These are phyloP conservation scores for Scomberomorus guttatus DNA, from an alignment of 2,797 vertebrate genomes.

Conservation along the genomic window DNA sequence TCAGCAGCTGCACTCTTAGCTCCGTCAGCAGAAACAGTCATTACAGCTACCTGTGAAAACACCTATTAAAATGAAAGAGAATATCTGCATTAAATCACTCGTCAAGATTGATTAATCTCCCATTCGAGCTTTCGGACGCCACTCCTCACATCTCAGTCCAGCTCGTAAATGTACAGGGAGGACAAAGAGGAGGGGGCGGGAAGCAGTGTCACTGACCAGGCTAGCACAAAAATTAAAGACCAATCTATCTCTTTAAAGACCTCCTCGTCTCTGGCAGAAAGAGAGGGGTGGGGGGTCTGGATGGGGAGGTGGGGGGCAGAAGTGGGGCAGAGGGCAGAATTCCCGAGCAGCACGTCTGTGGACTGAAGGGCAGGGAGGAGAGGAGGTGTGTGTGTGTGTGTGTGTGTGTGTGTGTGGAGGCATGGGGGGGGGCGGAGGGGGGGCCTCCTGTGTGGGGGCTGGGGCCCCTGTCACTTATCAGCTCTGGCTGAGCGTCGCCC, in stretches of 20 bases:
- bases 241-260: conserved; percentile 87
- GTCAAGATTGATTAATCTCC: conserved; percentile 58
- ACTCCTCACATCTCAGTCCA: conserved; percentile 60
- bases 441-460: conserved; percentile 71
- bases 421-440: conserved; percentile 19
- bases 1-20: conserved; percentile 60
- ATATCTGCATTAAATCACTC: conserved; percentile 58
- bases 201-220: conserved; percentile 69
- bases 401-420: conserved; percentile 31
- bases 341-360: conserved; percentile 85
- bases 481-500: conserved; percentile 88
- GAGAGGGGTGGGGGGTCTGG: conserved; percentile 9
- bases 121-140: conserved; percentile 41
- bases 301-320: conserved; percentile 56
- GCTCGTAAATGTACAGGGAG: conserved; percentile 62
- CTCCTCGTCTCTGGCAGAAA: conserved; percentile 65
- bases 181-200: conserved; percentile 61
- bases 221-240: conserved; percentile 78
- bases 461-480: conserved; percentile 90
- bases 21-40: conserved; percentile 51
- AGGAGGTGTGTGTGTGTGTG: conserved; percentile 45
- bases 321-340: conserved; percentile 88
- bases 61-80: conserved; percentile 60
- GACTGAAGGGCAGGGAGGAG: conserved; percentile 76
- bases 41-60: conserved; percentile 67